These are phyloP conservation scores for Lates calcarifer DNA, from an alignment of 2,113 vertebrate genomes.

Conservation along the genomic window DNA sequence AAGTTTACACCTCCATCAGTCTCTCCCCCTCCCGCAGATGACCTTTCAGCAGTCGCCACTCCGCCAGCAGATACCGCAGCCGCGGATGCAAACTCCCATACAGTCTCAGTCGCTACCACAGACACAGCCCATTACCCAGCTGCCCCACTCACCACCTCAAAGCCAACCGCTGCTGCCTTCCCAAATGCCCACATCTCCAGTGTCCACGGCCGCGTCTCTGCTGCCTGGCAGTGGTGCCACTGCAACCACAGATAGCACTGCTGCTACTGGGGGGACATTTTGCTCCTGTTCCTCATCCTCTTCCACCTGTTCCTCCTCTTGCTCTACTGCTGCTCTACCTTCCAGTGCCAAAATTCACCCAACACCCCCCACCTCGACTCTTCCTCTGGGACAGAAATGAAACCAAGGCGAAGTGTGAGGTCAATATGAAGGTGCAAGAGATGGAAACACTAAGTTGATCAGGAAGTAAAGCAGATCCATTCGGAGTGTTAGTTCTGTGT, in stretches of 20 bases:
- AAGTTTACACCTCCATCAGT: conserved; percentile 78
- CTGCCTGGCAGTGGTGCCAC: conserved; percentile 43
- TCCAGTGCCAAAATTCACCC: conserved; percentile 84
- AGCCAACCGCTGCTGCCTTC: conserved; percentile 77
- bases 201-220: conserved; percentile 52
- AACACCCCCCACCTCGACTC: conserved; percentile 76
- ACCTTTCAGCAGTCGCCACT: conserved; percentile 78
- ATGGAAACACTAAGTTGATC: conserved; percentile 38
- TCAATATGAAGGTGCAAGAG: conserved; percentile 49
- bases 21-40: conserved; percentile 77
- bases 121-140: conserved; percentile 63
- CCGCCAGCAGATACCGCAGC: conserved; percentile 79
- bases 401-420: conserved; percentile 51
- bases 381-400: conserved; percentile 84
- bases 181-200: conserved; percentile 67
- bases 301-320: conserved; percentile 76
- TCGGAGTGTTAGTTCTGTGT: conserved; percentile 57
- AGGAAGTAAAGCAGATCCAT: conserved; percentile 41
- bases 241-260: conserved; percentile 56
- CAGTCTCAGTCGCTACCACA: conserved; percentile 75
- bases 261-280: conserved; percentile 56
- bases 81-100: conserved; percentile 80
- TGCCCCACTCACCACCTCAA: conserved; percentile 69
- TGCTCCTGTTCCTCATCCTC: conserved; percentile 75
- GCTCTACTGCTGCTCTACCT: conserved; percentile 81